Base-by-base conservation (phyloP, 2,113 vertebrate genomes). In the Ammodytes marinus region DNA sequence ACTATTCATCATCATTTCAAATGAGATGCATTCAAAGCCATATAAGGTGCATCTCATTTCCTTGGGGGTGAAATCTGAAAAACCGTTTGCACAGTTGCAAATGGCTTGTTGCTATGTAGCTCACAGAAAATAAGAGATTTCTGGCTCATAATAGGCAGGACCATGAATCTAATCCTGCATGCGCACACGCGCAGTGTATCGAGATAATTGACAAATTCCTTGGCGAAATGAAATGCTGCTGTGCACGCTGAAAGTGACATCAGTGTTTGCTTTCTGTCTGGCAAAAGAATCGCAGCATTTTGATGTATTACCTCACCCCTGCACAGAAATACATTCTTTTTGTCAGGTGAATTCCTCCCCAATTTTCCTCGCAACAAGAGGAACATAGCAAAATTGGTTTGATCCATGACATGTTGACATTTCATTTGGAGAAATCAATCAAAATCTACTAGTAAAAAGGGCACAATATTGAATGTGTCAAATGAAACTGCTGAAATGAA, bases 401-500 rank as follows among this genome's bases (percentile, higher is more conserved):
- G 88, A 93, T 93, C 86, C 87, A 68, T 82, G 79, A 88, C 87
- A 80, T 79, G 85, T 82, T 94, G 91, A 90, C 91, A 93, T 95
- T 95, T 93, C 86, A 91, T 94, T 92, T 90, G 85, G 82, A 68
- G 83, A 76, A 85, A 93, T 93, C 91, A 89, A 88, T 93, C 89
- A 91, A 87, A 83, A 86, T 86, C 43, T 66, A 59, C 46, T 19
- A 5, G 69, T 47, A 70, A 77, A 82, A 73, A 74, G 40, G 69
- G 57, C 14, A 19, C 58, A 27, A 27, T 27, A 84, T 80, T 74
- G 75, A 73, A 84, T 77, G 74, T 72, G 66, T 86, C 85, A 78
- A 73, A 86, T 50, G 52, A 59, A 86, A 83, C 49, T 39, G 46
- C 64, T 40, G 59, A 74, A 85, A 81, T 82, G 69, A 71, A 75